These are phyloP conservation scores for Danaus melanippus DNA, from an alignment of 1,140 invertebrate genomes.

Conservation along the genomic window DNA sequence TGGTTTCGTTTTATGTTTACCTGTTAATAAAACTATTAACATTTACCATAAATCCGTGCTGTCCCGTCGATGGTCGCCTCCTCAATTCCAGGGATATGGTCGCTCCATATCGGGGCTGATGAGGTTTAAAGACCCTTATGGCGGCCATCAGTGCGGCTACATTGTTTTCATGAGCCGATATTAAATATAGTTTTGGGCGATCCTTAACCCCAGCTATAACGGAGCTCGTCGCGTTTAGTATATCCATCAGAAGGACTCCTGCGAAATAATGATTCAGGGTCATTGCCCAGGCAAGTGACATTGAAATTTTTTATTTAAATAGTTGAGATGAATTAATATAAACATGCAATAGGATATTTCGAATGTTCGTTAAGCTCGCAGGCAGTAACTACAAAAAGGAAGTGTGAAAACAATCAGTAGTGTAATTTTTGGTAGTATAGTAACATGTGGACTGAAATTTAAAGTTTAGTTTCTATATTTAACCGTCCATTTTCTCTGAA, in stretches of 20 bases:
- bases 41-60: constrained; percentile 49
- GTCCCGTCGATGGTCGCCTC: constrained; percentile 23
- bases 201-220: constrained; percentile 45
- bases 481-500: too few species aligned
- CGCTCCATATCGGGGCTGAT: constrained; percentile 72
- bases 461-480: not conserved
- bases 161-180: constrained; percentile 81
- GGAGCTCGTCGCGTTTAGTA: constrained; percentile 65
- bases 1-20: too few species aligned
- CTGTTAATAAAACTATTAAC: not conserved
- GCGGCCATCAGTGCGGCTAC: constrained; percentile 76
- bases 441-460: constrained; percentile 2
- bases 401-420: too few species aligned
- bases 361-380: too few species aligned
- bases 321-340: too few species aligned
- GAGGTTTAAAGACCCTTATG: constrained; percentile 75
- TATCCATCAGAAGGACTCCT: constrained; percentile 73
- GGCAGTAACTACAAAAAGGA: too few species aligned
- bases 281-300: constrained; percentile 8
- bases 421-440: too few species aligned
- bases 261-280: constrained; percentile 7
- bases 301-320: not conserved
- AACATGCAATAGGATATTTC: too few species aligned
- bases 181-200: constrained; percentile 71
- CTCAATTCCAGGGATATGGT: constrained; percentile 62